Base-by-base conservation (phyloP, 2,113 vertebrate genomes). In the Pholis gunnellus region DNA sequence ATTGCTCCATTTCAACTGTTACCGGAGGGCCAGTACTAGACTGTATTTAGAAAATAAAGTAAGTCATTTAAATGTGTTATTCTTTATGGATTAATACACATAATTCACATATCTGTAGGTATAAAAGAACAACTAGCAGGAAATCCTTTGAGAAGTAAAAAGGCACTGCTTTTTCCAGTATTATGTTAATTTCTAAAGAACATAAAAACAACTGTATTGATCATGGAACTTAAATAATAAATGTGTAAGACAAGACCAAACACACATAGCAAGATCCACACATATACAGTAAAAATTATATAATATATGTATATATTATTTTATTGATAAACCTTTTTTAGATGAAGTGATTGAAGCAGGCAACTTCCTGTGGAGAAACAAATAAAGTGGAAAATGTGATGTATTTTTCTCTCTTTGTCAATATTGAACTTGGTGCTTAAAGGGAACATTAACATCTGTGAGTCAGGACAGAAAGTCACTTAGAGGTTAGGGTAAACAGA, bases 371-470 rank as follows among this genome's bases (percentile, higher is more conserved):
- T 89, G 52, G 73, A 81, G 46, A 86, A 68, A 81, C 72, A 83
- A 76, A 79, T 67, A 52, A 79, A 75, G 29, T 57, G 64, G 27
- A 36, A 77, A 61, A 75, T n/a, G 17, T 22, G 7, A 78, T 54
- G 75, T 68, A 3, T 63, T 77, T 61, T 72, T 71, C 52, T 75
- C 0, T 72, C 44, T 74, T 59, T 48, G 85, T 91, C 82, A 89
- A 89, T 91, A 91, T 92, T 92, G 82, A 90, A 40, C 69, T 31
- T 60, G 17, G 40, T 52, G 72, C 79, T 85, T 71, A 83, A 75
- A 71, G 65, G 65, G 78, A 84, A 54, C 87, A 81, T 93, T 78
- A 84, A 75, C 42, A 46, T 81, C 29, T 79, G 75, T 81, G 63
- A 86, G 75, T 73, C 48, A 72, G 8, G 64, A 46, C 40, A 70